These are phyloP conservation scores for Saguinus imperator DNA, from an alignment of 2,113 vertebrate species.

Conservation along the genomic window DNA sequence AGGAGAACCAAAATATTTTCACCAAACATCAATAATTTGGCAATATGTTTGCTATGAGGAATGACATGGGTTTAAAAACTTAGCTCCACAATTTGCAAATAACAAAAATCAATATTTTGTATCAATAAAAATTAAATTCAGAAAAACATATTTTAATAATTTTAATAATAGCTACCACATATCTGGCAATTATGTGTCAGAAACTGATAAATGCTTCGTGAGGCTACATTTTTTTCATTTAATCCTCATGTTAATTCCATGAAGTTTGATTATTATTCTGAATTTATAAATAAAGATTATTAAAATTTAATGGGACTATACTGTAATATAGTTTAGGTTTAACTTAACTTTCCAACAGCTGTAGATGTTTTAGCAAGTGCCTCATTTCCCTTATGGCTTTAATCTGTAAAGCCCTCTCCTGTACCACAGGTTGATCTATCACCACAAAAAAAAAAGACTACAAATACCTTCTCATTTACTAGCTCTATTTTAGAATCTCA, in stretches of 20 bases:
- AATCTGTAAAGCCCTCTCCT: neutral
- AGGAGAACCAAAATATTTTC: conserved; percentile 14
- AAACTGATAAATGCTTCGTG: neutral
- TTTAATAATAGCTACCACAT: neutral
- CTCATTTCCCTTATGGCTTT: neutral
- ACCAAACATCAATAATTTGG: conserved; percentile 13
- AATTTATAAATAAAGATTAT: neutral
- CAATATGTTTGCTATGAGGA: neutral
- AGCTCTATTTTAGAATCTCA: neutral
- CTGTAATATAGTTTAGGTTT: neutral
- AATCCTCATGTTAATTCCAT: neutral
- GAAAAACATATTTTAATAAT: conserved; percentile 20
- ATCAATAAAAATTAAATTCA: neutral
- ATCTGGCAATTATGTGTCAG: neutral
- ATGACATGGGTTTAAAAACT: neutral
- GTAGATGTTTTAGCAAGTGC: neutral
- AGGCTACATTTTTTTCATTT: neutral
- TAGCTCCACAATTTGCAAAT: neutral
- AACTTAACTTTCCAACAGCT: neutral
- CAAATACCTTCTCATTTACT: neutral
- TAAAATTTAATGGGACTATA: neutral
- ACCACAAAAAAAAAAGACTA: neutral
- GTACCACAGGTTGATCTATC: neutral
- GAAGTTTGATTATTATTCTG: neutral
- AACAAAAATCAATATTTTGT: neutral